Percentiles rank a stretch among this genome's conserved stretches.
Evolutionary conservation across 2,888 invertebrate species (phyloP).

Genomic region (Acrobasis consociella): DNA sequence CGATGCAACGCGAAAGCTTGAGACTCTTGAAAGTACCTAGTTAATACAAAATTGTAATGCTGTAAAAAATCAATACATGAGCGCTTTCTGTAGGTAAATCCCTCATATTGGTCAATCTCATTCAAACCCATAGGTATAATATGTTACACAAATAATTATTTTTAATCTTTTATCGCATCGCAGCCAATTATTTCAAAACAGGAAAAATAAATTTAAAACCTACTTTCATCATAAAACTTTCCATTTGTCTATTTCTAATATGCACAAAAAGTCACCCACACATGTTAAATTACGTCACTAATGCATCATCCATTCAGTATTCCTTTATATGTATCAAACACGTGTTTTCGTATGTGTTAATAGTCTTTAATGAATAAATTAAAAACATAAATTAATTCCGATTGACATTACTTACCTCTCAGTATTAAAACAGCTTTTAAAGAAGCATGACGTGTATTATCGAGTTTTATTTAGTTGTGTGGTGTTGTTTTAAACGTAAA

Average conservation of each 20-base stretch:
- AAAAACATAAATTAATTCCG: slow-evolving; percentile 42
- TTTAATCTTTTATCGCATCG: background rate
- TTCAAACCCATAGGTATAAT: too few relatives aligned
- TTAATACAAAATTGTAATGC: too few relatives aligned
- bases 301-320: slow-evolving; percentile 9
- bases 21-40: too few relatives aligned
- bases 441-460: slow-evolving; percentile 56
- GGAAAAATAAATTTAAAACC: background rate
- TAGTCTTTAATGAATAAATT: slow-evolving; percentile 44
- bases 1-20: too few relatives aligned
- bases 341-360: slow-evolving; percentile 29
- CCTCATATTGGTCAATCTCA: too few relatives aligned
- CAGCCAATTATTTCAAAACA: background rate
- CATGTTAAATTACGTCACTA: slow-evolving; percentile 5
- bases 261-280: slow-evolving; percentile 5
- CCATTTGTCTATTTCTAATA: slow-evolving; percentile 8
- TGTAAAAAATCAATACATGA: too few relatives aligned
- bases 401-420: slow-evolving; percentile 39
- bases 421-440: slow-evolving; percentile 50
- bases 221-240: slow-evolving; percentile 13
- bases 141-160: too few relatives aligned
- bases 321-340: slow-evolving; percentile 13
- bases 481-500: slow-evolving; percentile 31
- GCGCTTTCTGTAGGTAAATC: too few relatives aligned
- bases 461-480: slow-evolving; percentile 33